Evolutionary conservation across 2,113 vertebrate genomes (phyloP), one percentile per base, ranked within the genome.

Genomic region (Euleptes europaea): DNA sequence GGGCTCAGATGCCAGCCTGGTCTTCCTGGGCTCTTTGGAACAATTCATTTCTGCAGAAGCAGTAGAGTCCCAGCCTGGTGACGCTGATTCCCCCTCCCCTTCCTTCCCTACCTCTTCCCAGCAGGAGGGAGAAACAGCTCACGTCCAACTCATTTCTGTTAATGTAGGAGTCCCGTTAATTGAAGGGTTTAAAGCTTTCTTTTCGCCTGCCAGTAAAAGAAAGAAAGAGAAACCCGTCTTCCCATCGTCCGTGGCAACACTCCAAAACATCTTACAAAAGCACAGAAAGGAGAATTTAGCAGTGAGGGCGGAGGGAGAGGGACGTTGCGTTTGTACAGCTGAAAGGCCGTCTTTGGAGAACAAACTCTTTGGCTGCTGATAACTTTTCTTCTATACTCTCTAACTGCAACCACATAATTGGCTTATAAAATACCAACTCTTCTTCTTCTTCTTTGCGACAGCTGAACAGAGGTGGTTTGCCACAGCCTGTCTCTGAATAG

Each of bases 141-240:
- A 75, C 76, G 67, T 72, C 88, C 72, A 35, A 79, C 86, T 92
- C 87, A 80, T 88, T 84, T 90, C 89, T 90, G 69, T 86, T 89
- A 83, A 92, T 71, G 84, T 91, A n/a, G 57, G 84, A 89, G 91
- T 91, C 92, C 92, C 75, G 86, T 91, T 94, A 93, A 93, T 75
- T 74, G 88, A 92, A 88, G 90, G 84, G 67, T 88, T 91, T 69
- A 87, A 72, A 91, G 88, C 91, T 90, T 88, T 83, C 83, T 73
- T 90, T 88, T 72, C 54, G 42, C 85, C 85, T 0, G 0, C 77
- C 35, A 0, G 63, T 70, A 1, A 80, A 86, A 87, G 65, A 69
- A 88, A 88, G 38, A 60, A n/a, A 21, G 71, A n/a, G 60, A 51
- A 70, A 74, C 10, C 44, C 26, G 28, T 88, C 0, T 69, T 70